These are phyloP conservation scores for Venustoraphidia nigricollis DNA, from an alignment of 2,888 invertebrate species.

Conservation along the genomic window DNA sequence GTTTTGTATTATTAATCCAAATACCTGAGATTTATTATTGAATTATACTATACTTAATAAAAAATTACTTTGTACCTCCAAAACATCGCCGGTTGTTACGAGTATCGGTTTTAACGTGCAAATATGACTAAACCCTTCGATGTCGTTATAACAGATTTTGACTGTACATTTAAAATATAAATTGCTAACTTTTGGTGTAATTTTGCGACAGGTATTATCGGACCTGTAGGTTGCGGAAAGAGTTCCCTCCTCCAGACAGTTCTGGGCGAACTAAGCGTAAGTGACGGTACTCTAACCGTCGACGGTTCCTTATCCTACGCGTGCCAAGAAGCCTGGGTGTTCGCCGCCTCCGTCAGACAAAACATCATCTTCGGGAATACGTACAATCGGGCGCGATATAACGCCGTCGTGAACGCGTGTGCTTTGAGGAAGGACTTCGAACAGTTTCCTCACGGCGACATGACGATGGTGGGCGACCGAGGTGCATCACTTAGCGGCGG, in stretches of 20 bases:
- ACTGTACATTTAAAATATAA: too few species aligned
- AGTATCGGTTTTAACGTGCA: too few species aligned
- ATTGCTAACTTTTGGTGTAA: constrained; percentile 13
- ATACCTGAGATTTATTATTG: too few species aligned
- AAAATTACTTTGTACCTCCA: too few species aligned
- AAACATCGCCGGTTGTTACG: too few species aligned
- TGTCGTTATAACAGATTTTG: too few species aligned
- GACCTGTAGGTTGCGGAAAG: constrained; percentile 44
- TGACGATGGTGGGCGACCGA: constrained; percentile 40
- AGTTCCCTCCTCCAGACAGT: constrained; percentile 52
- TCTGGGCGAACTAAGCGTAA: constrained; percentile 40
- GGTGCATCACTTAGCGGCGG: constrained; percentile 29
- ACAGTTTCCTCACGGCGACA: constrained; percentile 36
- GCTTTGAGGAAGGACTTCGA: constrained; percentile 32
- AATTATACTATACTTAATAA: too few species aligned
- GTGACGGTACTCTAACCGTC: constrained; percentile 43
- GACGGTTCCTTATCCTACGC: constrained; percentile 56
- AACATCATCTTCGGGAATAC: constrained; percentile 73
- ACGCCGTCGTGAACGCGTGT: constrained; percentile 27
- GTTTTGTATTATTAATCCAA: too few species aligned
- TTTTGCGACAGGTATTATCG: constrained; percentile 30
- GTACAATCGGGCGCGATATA: constrained; percentile 42
- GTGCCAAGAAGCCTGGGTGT: constrained; percentile 76
- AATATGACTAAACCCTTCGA: too few species aligned
- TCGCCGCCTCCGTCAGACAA: constrained; percentile 59